These are phyloP conservation scores for Ciconia maguari DNA, from an alignment of 2,113 vertebrate genomes.

Conservation along the genomic window DNA sequence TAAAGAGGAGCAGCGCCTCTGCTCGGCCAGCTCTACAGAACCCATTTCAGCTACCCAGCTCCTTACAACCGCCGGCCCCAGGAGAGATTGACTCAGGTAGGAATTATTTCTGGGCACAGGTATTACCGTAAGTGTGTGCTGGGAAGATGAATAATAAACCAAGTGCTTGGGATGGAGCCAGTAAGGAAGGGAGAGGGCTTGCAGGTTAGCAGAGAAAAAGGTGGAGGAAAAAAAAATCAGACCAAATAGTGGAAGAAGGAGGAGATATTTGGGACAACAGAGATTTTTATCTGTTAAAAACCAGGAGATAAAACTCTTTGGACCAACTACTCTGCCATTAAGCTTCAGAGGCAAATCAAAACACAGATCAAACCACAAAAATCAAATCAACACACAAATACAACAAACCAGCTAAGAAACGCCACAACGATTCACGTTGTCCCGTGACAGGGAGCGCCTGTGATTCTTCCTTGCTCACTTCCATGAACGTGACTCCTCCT, in stretches of 20 bases:
- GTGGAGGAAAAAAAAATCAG: no score
- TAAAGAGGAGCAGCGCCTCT: background rate
- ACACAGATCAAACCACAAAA: background rate
- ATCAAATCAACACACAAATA: background rate
- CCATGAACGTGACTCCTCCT: background rate
- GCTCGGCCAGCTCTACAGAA: background rate
- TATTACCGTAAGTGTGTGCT: background rate
- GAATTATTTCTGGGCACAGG: background rate
- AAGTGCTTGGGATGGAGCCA: background rate
- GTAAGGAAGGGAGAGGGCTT: background rate
- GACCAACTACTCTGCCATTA: background rate
- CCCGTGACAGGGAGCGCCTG: background rate
- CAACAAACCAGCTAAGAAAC: background rate
- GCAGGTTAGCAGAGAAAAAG: background rate
- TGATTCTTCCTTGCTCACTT: background rate
- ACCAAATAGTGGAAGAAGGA: background rate
- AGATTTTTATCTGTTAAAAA: background rate
- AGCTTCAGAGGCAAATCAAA: background rate
- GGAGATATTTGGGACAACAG: background rate
- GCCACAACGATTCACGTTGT: background rate
- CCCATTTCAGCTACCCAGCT: background rate
- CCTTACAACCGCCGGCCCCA: accelerated
- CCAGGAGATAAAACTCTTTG: background rate
- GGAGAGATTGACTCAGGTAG: background rate
- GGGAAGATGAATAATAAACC: background rate